Base-by-base conservation (phyloP, 2,113 vertebrate genomes). In the Tetraodon nigroviridis region DNA sequence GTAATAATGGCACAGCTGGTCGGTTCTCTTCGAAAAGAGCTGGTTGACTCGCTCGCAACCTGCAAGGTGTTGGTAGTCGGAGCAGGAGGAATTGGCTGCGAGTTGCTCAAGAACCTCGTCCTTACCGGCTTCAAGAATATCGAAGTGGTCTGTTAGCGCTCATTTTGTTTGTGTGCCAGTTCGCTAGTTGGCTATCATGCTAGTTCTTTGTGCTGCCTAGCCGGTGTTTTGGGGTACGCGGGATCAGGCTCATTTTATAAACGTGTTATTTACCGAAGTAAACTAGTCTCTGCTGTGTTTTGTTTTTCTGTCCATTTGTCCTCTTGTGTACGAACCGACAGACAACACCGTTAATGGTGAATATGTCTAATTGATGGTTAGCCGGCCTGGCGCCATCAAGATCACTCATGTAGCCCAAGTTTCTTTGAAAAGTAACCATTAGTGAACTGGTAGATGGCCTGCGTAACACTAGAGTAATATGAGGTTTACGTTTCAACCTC, bases 11-110 rank as follows among this genome's bases (percentile, higher is more conserved):
- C 92, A 68, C 86, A 90, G 64, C 81, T 94, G 61, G 90, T 89
- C 72, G 92, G 92, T 78, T 89, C 94, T 24, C 86, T 97, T 14
- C 88, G 89, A 11, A 91, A 89, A 78, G 94, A 94, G 68, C 90
- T 98, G 75, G 92, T 93, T 2, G 92, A 94, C 74, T 91, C 92
- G 7, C 88, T 97, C 32, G 87, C 92, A 57, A 86, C 84, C 21
- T 91, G 92, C 70, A 91, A 91, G 73, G 87, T 94, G 57, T 78
- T 98, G 85, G 93, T 98, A 75, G 95, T 96, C 49, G 95, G 95
- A 49, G 95, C 95, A 4, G 95, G 95, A 32, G 93, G 95, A 5
- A 98, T 98, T 82, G 95, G 95, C 84, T 98, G 95, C 69, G 95
- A 98, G 82, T 91, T 98, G 12, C 91, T 98, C 66, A 98, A 98